phyloP scores from a whole-genome alignment of 2,113 vertebrate species.

The Mustelus asterias region DNA sequence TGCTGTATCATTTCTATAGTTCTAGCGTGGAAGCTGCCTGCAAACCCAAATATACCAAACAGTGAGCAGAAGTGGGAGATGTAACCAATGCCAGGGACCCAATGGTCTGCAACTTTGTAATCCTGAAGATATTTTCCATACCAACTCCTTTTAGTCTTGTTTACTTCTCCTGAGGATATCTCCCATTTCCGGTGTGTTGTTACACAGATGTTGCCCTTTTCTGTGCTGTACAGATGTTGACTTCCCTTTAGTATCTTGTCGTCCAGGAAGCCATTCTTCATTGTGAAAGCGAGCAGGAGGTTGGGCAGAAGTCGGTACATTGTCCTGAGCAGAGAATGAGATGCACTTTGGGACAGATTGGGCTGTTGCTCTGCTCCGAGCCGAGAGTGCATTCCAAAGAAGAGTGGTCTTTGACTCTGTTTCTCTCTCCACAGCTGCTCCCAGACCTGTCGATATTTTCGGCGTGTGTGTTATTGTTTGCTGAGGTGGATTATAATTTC shows the following conservation, averaged over 20 bases:
- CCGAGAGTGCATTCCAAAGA: too few species aligned
- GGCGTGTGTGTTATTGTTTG: too few species aligned
- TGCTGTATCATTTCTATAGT: too few species aligned
- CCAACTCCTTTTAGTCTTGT: neutral
- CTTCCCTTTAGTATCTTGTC: neutral
- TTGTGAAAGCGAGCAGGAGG: neutral
- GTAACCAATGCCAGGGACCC: neutral
- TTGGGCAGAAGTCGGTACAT: neutral
- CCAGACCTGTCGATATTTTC: too few species aligned
- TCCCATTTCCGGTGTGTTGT: neutral
- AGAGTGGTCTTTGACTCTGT: too few species aligned
- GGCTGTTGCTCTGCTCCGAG: too few species aligned
- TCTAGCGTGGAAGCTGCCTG: neutral
- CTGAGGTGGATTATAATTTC: neutral
- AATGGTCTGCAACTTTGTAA: neutral
- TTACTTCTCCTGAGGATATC: neutral
- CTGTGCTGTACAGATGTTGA: neutral
- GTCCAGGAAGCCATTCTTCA: neutral
- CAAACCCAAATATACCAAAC: neutral
- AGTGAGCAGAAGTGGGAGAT: neutral
- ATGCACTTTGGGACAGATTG: neutral
- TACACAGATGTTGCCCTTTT: neutral
- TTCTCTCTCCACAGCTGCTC: too few species aligned
- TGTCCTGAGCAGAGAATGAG: neutral
- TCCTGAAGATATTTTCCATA: neutral